Conservation (phyloP, 1,140 invertebrate species). For the Episyrphus balteatus region DNA sequence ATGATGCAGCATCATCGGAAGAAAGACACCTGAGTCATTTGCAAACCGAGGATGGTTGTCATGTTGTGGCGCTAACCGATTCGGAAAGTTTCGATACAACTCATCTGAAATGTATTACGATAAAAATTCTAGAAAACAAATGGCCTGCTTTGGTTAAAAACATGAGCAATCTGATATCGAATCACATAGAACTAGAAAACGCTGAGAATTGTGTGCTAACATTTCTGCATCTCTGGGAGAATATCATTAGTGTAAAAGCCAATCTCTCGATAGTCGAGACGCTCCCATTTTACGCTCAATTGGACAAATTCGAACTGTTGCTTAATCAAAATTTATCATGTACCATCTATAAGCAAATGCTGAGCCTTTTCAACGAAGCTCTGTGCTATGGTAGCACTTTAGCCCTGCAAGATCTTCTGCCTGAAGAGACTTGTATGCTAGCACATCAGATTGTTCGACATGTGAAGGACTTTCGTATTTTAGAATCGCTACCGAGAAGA, state of each 20-base stretch:
- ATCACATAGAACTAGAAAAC: conserved; percentile 43
- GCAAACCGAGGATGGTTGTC: conserved; percentile 41
- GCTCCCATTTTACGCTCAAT: conserved; percentile 74
- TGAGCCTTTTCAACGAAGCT: conserved; percentile 77
- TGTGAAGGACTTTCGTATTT: conserved; percentile 69
- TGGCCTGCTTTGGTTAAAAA: conserved; percentile 65
- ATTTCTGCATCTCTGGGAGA: conserved; percentile 76
- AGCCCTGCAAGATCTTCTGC: conserved; percentile 71
- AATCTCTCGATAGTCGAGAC: conserved; percentile 81
- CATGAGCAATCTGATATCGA: conserved; percentile 46
- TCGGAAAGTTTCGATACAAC: conserved; percentile 70
- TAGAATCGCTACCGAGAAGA: conserved; percentile 47
- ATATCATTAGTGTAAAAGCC: conserved; percentile 82
- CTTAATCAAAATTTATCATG: conserved; percentile 57
- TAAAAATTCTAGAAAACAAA: conserved; percentile 69
- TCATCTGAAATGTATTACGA: conserved; percentile 70
- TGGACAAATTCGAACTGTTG: conserved; percentile 67
- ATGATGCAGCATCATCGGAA: background rate
- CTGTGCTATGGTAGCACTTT: conserved; percentile 81
- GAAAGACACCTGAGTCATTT: conserved; percentile 2
- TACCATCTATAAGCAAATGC: conserved; percentile 70
- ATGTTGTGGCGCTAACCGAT: conserved; percentile 57
- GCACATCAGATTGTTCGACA: conserved; percentile 73
- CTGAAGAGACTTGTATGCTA: conserved; percentile 74
- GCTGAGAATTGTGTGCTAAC: conserved; percentile 61